Evolutionary conservation across 2,113 vertebrate species (phyloP).

Genomic region (Peromyscus polionotus): DNA sequence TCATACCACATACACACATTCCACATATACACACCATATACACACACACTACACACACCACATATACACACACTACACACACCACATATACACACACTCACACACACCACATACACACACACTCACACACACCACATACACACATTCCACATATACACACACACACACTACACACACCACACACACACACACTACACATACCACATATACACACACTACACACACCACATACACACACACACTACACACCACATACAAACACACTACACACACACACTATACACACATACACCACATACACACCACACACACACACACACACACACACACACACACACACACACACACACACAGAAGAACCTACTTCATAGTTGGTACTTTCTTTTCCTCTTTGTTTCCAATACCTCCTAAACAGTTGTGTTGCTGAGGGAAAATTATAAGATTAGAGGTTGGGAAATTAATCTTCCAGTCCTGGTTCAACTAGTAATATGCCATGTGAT

Average conservation of each 20-base stretch:
- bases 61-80: neutral
- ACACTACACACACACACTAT: neutral
- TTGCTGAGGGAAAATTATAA: neutral
- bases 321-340: neutral
- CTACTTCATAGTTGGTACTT: neutral
- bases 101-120: neutral
- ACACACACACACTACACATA: neutral
- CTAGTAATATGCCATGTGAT: neutral
- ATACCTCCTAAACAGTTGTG: neutral
- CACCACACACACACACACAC: neutral
- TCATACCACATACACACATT: neutral
- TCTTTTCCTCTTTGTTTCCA: neutral
- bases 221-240: neutral
- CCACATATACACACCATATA: neutral
- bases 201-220: neutral
- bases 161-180: no score
- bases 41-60: neutral
- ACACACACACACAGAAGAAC: neutral
- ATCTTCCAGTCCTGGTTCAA: neutral
- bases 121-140: neutral
- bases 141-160: neutral
- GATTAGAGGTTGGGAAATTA: slow-evolving; percentile 17
- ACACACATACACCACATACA: neutral
- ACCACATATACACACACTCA: neutral
- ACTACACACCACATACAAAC: neutral